Base-by-base conservation (phyloP, 2,888 invertebrate genomes). In the Nemotelus nigrinus region DNA sequence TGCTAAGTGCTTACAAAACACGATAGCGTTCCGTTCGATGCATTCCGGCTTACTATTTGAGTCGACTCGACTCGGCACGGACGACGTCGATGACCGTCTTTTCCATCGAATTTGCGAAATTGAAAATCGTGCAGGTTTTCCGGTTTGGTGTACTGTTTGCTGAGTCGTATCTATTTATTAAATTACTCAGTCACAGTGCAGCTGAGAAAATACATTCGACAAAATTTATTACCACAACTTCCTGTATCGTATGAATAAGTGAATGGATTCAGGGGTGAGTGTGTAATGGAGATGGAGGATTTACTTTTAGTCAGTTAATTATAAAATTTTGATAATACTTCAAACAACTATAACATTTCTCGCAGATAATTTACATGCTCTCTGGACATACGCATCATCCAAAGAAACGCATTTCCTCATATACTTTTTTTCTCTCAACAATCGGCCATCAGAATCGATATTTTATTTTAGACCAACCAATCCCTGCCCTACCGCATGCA, bases 141-240 rank as follows among this genome's bases (percentile, higher is more conserved):
- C 50, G 50, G 50, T 50, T 8, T n/a, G n/a, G n/a, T 50, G 50
- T 50, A 8, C 50, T 4, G 5, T 50, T 4, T 50, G 50, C 50
- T 50, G 50, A 25, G 25, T 25, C 8, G 6, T 50, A 50, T 50
- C 50, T 50, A 50, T 50, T 50, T 50, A 50, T 50, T 8, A 50
- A 50, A 7, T 8, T 50, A 50, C 50, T 50, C 8, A 50, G 50
- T 50, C 50, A 50, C 50, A 50, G 50, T 57, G 57, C 57, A 57
- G 57, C 57, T 57, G 57, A 57, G 57, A 57, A 57, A 57, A 57
- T 57, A 25, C 57, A 8, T 25, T 57, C 25, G 10, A 25, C 57
- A 57, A 57, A 57, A 57, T 57, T 57, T 57, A 57, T 57, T 25
- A 25, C 57, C 25, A 7, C 57, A 25, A 57, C 25, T 57, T 57